phyloP scores from a whole-genome alignment of 2,888 invertebrate genomes.

The Trissonchulus latispiculum region DNA sequence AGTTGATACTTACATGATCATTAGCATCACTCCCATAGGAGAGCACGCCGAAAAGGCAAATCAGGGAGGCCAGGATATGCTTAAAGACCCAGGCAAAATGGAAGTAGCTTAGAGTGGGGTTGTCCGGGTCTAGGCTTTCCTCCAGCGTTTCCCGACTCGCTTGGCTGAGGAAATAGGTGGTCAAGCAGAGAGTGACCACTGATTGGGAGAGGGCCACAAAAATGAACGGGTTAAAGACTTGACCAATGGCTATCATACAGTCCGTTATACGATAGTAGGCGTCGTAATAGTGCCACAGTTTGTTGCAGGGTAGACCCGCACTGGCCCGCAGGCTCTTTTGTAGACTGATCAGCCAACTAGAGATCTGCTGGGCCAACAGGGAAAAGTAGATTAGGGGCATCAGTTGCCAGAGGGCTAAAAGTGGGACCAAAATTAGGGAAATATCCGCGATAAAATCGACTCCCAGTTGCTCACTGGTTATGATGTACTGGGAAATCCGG shows the following conservation, averaged over 20 bases:
- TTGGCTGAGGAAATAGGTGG: neutral
- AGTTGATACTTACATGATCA: neutral
- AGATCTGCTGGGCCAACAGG: neutral
- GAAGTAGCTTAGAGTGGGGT: neutral
- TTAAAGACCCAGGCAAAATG: neutral
- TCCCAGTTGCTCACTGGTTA: neutral
- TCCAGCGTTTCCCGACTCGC: neutral
- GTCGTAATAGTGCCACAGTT: neutral
- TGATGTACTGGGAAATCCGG: neutral
- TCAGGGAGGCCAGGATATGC: neutral
- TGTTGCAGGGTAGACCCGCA: neutral
- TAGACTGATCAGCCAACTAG: neutral
- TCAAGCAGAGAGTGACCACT: neutral
- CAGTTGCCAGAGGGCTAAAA: neutral
- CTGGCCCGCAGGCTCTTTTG: neutral
- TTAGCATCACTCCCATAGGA: neutral
- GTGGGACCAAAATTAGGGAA: neutral
- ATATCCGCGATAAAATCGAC: neutral
- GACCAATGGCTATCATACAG: neutral
- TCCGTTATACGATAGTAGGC: neutral
- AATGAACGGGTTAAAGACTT: neutral
- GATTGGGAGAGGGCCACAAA: neutral
- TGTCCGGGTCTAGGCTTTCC: neutral
- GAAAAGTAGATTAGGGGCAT: neutral
- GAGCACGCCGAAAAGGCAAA: neutral